Percentiles rank a stretch among this genome's conserved stretches.
Conservation (phyloP, 2,888 invertebrate genomes). For the Lepidocyrtoides sp. region DNA sequence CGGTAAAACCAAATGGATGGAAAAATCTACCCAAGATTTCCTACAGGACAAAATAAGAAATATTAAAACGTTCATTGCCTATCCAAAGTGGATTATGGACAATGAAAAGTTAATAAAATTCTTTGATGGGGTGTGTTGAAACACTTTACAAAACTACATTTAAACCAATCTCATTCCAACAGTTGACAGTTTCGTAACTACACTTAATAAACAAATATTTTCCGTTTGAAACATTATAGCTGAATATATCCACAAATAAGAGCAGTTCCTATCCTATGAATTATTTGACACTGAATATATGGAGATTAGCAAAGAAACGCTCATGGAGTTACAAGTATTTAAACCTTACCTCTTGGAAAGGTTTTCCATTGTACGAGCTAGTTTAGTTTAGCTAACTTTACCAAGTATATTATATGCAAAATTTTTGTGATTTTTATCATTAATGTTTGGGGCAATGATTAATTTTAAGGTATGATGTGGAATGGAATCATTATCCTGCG, state of each 20-base stretch:
- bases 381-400: too few relatives aligned
- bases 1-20: constrained; percentile 56
- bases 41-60: constrained; percentile 57
- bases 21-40: constrained; percentile 41
- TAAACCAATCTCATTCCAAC: too few relatives aligned
- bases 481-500: constrained; percentile 59
- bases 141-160: neutral
- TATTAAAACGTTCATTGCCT: constrained; percentile 60
- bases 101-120: constrained; percentile 20
- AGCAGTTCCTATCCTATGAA: constrained; percentile 64
- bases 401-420: too few relatives aligned
- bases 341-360: constrained; percentile 66
- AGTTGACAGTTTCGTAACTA: too few relatives aligned
- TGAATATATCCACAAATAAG: constrained; percentile 49
- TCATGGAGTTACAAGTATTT: constrained; percentile 61
- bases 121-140: constrained; percentile 39
- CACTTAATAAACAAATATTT: neutral
- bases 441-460: too few relatives aligned
- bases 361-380: constrained; percentile 56
- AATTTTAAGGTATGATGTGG: constrained; percentile 46
- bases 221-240: too few relatives aligned
- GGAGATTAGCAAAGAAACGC: constrained; percentile 37
- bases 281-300: constrained; percentile 32
- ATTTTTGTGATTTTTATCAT: too few relatives aligned
- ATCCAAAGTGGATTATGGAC: constrained; percentile 65